Percentiles rank a stretch among this genome's conserved stretches.
phyloP scores from a whole-genome alignment of 2,888 invertebrate species.

The Drosophila picticornis region DNA sequence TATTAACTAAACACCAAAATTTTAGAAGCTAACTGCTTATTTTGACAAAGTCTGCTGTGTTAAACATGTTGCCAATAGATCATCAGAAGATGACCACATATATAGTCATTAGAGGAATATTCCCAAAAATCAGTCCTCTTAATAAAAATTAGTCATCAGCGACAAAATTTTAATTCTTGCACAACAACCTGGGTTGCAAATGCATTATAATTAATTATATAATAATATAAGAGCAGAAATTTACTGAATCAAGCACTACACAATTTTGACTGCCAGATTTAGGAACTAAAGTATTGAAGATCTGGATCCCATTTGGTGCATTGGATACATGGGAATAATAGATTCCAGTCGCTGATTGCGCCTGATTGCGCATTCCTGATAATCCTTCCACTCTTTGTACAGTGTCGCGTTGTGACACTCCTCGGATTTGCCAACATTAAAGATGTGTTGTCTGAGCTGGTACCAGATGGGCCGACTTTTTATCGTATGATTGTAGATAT shows the following conservation, averaged over 20 bases:
- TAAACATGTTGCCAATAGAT: background rate
- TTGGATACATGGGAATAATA: constrained; percentile 18
- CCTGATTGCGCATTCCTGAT: constrained; percentile 15
- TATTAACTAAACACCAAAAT: background rate
- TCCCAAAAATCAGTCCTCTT: too few species aligned
- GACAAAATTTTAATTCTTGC: too few species aligned
- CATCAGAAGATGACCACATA: too few species aligned
- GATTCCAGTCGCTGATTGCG: constrained; percentile 29
- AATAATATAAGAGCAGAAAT: background rate
- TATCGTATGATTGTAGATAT: background rate
- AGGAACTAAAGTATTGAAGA: background rate
- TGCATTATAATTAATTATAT: too few species aligned
- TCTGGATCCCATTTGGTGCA: constrained; percentile 21
- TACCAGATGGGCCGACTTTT: constrained; percentile 20
- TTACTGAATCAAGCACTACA: background rate
- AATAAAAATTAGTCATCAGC: too few species aligned
- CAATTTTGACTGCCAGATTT: background rate
- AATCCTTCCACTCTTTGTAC: background rate
- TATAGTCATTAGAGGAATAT: background rate
- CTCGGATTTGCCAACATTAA: constrained; percentile 1
- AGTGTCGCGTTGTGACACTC: constrained; percentile 5
- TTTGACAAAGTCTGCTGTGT: background rate
- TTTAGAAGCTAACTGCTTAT: background rate
- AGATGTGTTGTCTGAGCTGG: constrained; percentile 8
- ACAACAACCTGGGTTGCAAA: too few species aligned